A percentile compares a stretch with the other conserved stretches of the same genome.
These are phyloP conservation scores for Smittia aterrima DNA, from an alignment of 2,888 invertebrate species.

Conservation along the genomic window DNA sequence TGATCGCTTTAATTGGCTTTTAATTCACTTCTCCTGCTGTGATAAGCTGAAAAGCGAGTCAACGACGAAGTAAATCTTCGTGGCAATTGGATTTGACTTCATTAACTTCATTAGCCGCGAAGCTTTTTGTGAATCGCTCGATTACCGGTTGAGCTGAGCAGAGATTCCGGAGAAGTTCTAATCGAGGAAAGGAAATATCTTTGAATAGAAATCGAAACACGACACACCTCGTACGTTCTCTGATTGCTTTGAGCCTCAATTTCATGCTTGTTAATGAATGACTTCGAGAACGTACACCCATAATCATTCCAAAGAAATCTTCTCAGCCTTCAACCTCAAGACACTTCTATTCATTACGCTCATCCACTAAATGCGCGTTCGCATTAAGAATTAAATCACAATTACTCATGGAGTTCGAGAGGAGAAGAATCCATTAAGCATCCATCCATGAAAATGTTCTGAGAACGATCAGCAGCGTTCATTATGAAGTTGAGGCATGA, in stretches of 20 bases:
- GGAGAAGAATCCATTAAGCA: neutral
- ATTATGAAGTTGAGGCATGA: neutral
- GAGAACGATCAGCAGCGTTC: neutral
- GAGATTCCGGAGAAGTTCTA: constrained; percentile 3
- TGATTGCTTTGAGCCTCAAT: constrained; percentile 15
- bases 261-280: constrained; percentile 27
- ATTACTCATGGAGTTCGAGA: neutral
- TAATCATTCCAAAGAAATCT: constrained; percentile 18
- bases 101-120: neutral
- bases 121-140: no score
- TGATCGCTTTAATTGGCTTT: neutral
- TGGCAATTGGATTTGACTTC: constrained; percentile 4
- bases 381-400: neutral
- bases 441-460: neutral
- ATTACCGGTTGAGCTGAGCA: no score
- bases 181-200: neutral
- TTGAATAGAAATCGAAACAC: neutral
- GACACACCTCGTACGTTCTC: constrained; percentile 11
- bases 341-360: neutral
- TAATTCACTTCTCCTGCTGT: neutral
- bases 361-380: neutral
- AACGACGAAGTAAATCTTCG: neutral
- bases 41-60: neutral
- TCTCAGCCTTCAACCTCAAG: neutral
- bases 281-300: constrained; percentile 1